These are phyloP conservation scores for Eupithecia pulchellata DNA, from an alignment of 2,888 invertebrate genomes.

Conservation along the genomic window DNA sequence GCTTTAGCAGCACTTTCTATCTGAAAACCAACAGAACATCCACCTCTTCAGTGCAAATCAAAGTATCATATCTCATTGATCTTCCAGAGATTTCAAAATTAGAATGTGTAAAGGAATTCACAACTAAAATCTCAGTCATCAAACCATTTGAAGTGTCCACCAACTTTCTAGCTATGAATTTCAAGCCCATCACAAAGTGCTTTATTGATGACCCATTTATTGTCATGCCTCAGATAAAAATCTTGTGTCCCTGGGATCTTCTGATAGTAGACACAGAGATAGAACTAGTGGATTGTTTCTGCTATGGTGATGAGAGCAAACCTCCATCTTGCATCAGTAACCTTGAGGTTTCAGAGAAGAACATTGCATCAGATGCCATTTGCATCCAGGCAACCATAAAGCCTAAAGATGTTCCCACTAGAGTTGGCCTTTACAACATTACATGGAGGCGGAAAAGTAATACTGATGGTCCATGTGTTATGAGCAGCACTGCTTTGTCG, in stretches of 20 bases:
- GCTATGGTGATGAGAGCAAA: constrained; percentile 64
- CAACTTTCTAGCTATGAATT: constrained; percentile 87
- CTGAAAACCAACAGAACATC: constrained; percentile 87
- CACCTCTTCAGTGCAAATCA: constrained; percentile 85
- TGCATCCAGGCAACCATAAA: constrained; percentile 74
- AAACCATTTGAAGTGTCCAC: constrained; percentile 90
- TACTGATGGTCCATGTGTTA: constrained; percentile 64
- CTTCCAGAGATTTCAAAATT: constrained; percentile 72
- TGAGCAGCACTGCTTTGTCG: constrained; percentile 84
- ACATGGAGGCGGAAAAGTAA: constrained; percentile 73
- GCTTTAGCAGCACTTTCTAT: constrained; percentile 79
- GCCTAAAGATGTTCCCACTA: constrained; percentile 72
- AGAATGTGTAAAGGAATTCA: constrained; percentile 86
- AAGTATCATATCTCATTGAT: constrained; percentile 84
- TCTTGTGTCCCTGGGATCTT: constrained; percentile 89
- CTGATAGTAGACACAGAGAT: constrained; percentile 87
- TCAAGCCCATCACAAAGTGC: constrained; percentile 87
- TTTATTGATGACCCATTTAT: constrained; percentile 89
- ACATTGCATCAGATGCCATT: constrained; percentile 76
- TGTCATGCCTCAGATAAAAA: constrained; percentile 88
- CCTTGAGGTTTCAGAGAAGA: constrained; percentile 72
- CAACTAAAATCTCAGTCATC: constrained; percentile 86
- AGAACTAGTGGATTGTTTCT: constrained; percentile 84
- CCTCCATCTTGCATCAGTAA: constrained; percentile 70
- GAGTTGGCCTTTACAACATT: constrained; percentile 79